Base-by-base conservation (phyloP, 1,140 invertebrate genomes). In the Papilio helenus region DNA sequence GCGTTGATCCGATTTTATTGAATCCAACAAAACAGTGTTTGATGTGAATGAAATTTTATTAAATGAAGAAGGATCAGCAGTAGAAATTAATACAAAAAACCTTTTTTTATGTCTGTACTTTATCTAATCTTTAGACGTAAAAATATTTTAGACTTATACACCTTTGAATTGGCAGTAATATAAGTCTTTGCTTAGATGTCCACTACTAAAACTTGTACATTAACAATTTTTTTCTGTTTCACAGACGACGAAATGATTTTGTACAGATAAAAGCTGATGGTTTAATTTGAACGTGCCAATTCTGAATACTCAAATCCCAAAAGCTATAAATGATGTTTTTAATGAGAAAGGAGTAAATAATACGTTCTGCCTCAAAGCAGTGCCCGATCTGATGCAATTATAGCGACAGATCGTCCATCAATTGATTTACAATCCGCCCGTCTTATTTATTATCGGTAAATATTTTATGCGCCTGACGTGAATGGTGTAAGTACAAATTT, bases 401-500 rank as follows among this genome's bases (percentile, higher is more conserved):
- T 76, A 79, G 72, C 79, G 84, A 84, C 87, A 84, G 78, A 86
- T 84, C 88, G 83, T 90, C 85, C 87, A 89, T 90, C 88, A 88
- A 92, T 92, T 90, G 89, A 91, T 90, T 91, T 91, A 91, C 80
- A 82, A 79, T 80, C 79, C 55, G 76, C 65, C 73, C 68, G 80
- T 79, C 78, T 85, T 87, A 89, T 90, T 90, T 91, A 89, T 90
- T 87, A 86, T 84, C 72, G 82, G 79, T 85, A 83, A 86, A 86
- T 88, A 87, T 87, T 85, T 85, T 80, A 73, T 76, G 76, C 16
- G 20, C 12, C 72, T n/a, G 16, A 34, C 20, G 16, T 9, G 65
- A 79, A 82, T 34, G 71, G 14, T 34, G 18, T 79, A 85, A 84
- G 68, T 76, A 3, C 42, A 46, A 82, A 80, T 76, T 61, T 73